A percentile compares a stretch with the other conserved stretches of the same genome.
Conservation (phyloP, 2,113 vertebrate genomes). For the Zosterops borbonicus region DNA sequence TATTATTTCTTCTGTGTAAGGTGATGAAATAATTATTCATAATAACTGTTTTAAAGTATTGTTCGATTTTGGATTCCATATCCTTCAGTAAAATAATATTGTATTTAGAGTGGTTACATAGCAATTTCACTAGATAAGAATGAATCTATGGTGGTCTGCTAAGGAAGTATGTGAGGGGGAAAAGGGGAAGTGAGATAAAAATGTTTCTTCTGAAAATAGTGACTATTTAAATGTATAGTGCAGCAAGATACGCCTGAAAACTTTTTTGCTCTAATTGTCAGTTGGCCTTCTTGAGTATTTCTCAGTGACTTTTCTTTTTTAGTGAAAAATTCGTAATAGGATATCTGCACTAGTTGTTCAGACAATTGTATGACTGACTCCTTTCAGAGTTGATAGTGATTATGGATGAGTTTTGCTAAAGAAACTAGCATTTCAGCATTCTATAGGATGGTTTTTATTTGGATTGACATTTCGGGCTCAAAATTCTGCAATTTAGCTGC, state of each 20-base stretch:
- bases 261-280: background rate
- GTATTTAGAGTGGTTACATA: background rate
- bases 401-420: background rate
- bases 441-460: background rate
- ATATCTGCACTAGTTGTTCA: background rate
- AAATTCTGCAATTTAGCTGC: background rate
- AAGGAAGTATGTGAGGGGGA: fast-evolving
- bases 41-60: background rate
- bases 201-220: background rate
- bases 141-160: background rate
- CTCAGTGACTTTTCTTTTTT: background rate
- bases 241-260: background rate
- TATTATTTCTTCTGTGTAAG: background rate
- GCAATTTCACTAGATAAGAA: background rate
- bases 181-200: background rate
- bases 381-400: background rate
- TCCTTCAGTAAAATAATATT: background rate
- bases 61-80: background rate
- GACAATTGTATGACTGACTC: background rate
- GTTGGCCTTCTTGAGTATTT: background rate
- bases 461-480: background rate
- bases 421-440: background rate
- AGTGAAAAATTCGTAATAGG: background rate
- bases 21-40: background rate
- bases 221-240: background rate